Percentiles rank a stretch among this genome's conserved stretches.
phyloP scores from a whole-genome alignment of 2,888 invertebrate genomes.

The Abscondita cerata region DNA sequence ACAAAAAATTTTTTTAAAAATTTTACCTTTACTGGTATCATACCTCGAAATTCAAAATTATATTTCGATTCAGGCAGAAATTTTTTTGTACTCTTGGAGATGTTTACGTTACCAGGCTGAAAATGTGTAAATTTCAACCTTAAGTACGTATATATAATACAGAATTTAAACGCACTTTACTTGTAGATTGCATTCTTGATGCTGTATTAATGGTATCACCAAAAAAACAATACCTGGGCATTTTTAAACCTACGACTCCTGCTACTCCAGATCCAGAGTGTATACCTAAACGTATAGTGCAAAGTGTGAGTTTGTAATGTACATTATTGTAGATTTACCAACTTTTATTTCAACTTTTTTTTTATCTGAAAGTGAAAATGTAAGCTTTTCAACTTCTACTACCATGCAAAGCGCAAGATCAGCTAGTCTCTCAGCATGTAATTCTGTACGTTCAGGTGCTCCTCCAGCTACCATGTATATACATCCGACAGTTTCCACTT shows the following conservation, averaged over 20 bases:
- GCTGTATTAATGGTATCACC: slow-evolving; percentile 93
- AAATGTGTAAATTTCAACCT: slow-evolving; percentile 39
- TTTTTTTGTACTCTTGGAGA: slow-evolving; percentile 74
- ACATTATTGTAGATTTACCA: slow-evolving; percentile 55
- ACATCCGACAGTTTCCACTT: slow-evolving; percentile 90
- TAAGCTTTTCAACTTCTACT: slow-evolving; percentile 69
- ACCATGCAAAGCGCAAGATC: slow-evolving; percentile 78
- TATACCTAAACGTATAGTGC: slow-evolving; percentile 65
- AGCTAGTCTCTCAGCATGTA: slow-evolving; percentile 79
- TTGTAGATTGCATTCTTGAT: slow-evolving; percentile 83
- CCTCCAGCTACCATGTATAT: slow-evolving; percentile 91
- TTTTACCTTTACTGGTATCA: slow-evolving; percentile 79
- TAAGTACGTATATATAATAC: background rate
- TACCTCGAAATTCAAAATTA: slow-evolving; percentile 73
- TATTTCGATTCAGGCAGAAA: slow-evolving; percentile 72
- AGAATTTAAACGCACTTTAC: slow-evolving; percentile 60
- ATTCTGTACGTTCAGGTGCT: slow-evolving; percentile 75
- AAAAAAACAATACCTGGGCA: slow-evolving; percentile 87
- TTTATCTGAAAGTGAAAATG: slow-evolving; percentile 51
- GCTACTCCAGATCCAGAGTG: slow-evolving; percentile 90
- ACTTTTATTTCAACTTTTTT: slow-evolving; percentile 66
- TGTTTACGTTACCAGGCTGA: slow-evolving; percentile 76
- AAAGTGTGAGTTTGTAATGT: background rate
- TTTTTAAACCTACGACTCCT: slow-evolving; percentile 84
- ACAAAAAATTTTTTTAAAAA: background rate